Evolutionary conservation across 2,113 vertebrate genomes (phyloP).

Genomic region (Grammomys surdaster): DNA sequence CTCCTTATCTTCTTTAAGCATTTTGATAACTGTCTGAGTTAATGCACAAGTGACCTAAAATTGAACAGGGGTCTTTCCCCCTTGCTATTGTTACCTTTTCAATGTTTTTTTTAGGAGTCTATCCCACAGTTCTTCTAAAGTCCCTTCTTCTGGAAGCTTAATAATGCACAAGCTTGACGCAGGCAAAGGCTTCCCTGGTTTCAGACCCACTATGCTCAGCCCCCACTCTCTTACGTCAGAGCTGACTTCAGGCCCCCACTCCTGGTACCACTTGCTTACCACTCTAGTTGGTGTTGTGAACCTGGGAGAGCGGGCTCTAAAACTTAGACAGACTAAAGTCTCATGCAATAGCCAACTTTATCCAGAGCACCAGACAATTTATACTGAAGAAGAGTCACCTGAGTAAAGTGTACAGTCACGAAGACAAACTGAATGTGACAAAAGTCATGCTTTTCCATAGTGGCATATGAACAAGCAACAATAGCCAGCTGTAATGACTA

Average conservation of each 20-base stretch:
- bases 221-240: neutral
- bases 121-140: neutral
- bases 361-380: neutral
- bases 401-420: neutral
- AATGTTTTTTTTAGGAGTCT: neutral
- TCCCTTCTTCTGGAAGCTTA: neutral
- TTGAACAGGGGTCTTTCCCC: neutral
- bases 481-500: neutral
- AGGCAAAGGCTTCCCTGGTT: neutral
- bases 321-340: neutral
- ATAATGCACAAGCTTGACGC: neutral
- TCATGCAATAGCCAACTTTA: neutral
- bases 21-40: neutral
- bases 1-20: neutral
- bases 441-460: neutral
- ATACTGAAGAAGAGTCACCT: neutral
- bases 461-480: neutral
- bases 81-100: neutral
- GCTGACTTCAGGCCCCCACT: neutral
- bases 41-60: neutral
- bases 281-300: neutral
- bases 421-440: neutral
- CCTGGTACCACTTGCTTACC: neutral
- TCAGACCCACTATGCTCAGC: too few species aligned
- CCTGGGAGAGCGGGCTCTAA: neutral